phyloP scores from a whole-genome alignment of 2,113 vertebrate species.

The Upupa epops region DNA sequence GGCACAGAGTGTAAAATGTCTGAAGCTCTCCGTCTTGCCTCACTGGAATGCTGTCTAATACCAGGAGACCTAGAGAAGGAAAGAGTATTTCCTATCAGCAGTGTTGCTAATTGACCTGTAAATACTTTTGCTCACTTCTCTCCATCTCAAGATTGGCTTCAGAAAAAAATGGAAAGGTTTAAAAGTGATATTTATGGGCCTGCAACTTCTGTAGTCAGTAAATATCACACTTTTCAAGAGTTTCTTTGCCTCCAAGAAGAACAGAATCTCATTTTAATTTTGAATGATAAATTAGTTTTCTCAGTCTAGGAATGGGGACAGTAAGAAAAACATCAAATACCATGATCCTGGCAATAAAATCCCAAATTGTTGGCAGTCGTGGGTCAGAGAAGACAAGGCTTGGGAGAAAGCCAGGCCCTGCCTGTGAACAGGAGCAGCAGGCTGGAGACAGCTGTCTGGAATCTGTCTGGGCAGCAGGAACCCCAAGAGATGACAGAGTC shows the following conservation, averaged over 20 bases:
- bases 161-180: not conserved
- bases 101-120: not conserved
- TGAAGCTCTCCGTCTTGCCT: not conserved
- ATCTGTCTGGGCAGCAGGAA: conserved; percentile 61
- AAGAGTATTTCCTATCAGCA: not conserved
- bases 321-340: conserved; percentile 45
- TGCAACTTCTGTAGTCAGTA: not conserved
- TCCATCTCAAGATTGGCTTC: not conserved
- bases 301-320: conserved; percentile 25
- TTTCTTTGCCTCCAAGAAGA: not conserved
- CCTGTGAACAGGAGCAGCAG: conserved; percentile 53
- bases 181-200: not conserved
- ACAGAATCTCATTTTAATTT: conserved; percentile 25
- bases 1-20: not conserved
- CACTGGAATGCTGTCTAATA: not conserved
- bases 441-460: conserved; percentile 67
- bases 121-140: not conserved
- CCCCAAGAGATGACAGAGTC: conserved; percentile 41
- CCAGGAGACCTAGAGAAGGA: not conserved
- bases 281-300: conserved; percentile 13
- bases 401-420: conserved; percentile 55
- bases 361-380: not conserved
- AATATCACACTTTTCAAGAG: conserved; percentile 6
- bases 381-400: conserved; percentile 53
- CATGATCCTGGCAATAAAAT: conserved; percentile 40